Conservation (phyloP, 2,113 vertebrate genomes). For the Oenanthe oenanthe region DNA sequence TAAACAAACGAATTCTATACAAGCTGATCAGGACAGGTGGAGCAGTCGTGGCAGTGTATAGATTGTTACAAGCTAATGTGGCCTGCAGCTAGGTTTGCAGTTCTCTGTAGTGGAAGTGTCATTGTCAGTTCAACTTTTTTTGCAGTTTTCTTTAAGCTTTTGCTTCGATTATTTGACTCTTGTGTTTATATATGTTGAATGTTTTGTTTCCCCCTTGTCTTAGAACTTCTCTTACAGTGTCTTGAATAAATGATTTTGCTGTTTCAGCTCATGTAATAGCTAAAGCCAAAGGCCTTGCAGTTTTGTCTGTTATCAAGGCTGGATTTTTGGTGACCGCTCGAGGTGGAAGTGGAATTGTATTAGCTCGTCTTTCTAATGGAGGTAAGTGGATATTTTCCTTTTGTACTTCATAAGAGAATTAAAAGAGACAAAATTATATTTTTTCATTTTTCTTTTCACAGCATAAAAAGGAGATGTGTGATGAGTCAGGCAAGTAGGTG, state of each 20-base stretch:
- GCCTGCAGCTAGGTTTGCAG: neutral
- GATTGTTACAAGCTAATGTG: neutral
- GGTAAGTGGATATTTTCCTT: constrained; percentile 77
- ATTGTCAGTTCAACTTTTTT: neutral
- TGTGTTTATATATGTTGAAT: neutral
- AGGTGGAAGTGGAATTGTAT: constrained; percentile 92
- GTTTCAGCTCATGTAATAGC: constrained; percentile 91
- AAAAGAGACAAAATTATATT: neutral
- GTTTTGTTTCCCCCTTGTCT: neutral
- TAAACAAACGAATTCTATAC: neutral
- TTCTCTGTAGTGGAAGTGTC: neutral
- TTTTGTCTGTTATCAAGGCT: constrained; percentile 93
- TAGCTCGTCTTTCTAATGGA: constrained; percentile 87
- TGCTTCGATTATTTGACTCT: neutral
- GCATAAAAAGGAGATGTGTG: neutral
- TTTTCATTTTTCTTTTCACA: neutral
- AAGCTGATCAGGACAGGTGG: neutral
- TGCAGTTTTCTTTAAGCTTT: neutral
- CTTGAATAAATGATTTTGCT: neutral
- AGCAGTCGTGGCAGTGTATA: neutral
- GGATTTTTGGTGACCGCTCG: constrained; percentile 95
- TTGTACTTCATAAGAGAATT: neutral
- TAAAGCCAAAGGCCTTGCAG: constrained; percentile 91
- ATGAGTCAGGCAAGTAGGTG: neutral
- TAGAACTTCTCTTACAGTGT: neutral